Base-by-base conservation (phyloP, 2,888 invertebrate species). In the Conchocele bisecta region DNA sequence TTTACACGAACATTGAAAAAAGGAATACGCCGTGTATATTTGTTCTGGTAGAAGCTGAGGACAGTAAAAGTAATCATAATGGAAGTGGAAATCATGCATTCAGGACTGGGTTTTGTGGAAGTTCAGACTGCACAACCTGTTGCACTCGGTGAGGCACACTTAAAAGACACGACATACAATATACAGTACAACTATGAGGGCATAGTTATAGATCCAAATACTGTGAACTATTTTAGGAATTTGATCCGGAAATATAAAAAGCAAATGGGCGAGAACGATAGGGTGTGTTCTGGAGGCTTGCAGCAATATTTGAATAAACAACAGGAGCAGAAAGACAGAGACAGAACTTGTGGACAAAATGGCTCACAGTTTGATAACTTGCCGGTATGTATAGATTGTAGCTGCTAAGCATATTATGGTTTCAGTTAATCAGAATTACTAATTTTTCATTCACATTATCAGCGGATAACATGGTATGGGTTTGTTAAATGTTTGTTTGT, bases 251-350 rank as follows among this genome's bases (percentile, higher is more conserved):
- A 83, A 58, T 87, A 87, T 51, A 82, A 70, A 60, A 85, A 84
- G 76, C 81, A 83, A 58, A 86, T 83, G 74, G 85, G 83, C 28
- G 78, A 73, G 17, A 68, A 58, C 13, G 53, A 26, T 22, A 77
- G 71, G 24, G 85, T 84, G 3, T 75, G 79, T 44, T 84, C 87
- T 9, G 87, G 86, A 7, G 87, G 86, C 20, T 63, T 87, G 31
- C 87, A 87, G 46, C 86, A 87, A 48, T 85, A 80, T 53, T 67
- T 87, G 2, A 83, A 77, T 53, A 83, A 80, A 69, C 75, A 84
- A 59, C 58, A 74, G 26, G 58, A 54, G 37, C 58, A 68, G 11
- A 59, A 42, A 37, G 48, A 53, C 6, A 17, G 41, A 17, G 58
- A 17, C 17, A 63, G 51, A 15, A 51, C 17, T n/a, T 9, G 39